Percentiles rank a stretch among this genome's conserved stretches.
Evolutionary conservation across 1,140 invertebrate genomes (phyloP).

Genomic region (Vanessa tameamea): DNA sequence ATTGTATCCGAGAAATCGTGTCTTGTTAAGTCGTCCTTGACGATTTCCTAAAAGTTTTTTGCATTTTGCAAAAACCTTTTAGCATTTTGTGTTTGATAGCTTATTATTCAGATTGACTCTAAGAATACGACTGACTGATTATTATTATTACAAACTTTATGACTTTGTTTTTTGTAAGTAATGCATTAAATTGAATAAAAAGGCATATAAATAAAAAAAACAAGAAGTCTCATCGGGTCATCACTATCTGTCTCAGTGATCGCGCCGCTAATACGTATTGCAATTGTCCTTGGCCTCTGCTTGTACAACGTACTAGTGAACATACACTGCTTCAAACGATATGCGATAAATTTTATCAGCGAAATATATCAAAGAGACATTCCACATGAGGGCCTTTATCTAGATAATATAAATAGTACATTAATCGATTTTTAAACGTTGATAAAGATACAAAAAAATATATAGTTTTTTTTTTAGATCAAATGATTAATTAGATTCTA

Average conservation of each 20-base stretch:
- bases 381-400: slow-evolving; percentile 23
- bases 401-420: slow-evolving; percentile 20
- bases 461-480: no score
- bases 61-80: no score
- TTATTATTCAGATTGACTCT: not conserved
- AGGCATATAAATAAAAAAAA: slow-evolving; percentile 15
- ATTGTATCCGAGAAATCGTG: not conserved
- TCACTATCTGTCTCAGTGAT: slow-evolving; percentile 49
- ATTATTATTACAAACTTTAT: not conserved
- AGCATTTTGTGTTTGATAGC: not conserved
- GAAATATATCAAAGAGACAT: slow-evolving; percentile 26
- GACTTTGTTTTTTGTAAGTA: not conserved
- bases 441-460: not conserved
- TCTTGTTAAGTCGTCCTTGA: slow-evolving; percentile 4
- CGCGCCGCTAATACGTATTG: slow-evolving; percentile 47
- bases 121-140: not conserved
- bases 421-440: not conserved
- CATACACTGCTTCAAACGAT: slow-evolving; percentile 38
- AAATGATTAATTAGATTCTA: no score
- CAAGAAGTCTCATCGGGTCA: slow-evolving; percentile 35
- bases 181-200: no score
- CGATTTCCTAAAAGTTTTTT: slow-evolving; percentile 6
- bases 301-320: slow-evolving; percentile 41
- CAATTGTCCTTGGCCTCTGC: slow-evolving; percentile 62
- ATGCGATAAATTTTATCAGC: slow-evolving; percentile 38